These are phyloP conservation scores for Sebastes steindachneri DNA, from an alignment of 2,797 vertebrate genomes.

Conservation along the genomic window DNA sequence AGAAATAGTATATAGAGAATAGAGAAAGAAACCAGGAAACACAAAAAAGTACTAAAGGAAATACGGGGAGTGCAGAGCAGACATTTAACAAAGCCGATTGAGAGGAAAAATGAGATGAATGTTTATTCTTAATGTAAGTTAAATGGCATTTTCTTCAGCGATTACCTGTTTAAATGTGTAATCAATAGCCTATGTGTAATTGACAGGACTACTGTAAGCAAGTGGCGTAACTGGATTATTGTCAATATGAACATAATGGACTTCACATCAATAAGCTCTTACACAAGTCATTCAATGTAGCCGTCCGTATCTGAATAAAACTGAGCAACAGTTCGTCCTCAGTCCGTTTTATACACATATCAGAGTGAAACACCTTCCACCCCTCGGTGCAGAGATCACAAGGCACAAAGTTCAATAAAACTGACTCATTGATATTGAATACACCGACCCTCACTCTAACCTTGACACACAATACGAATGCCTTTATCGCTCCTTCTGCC, in stretches of 20 bases:
- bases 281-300: neutral
- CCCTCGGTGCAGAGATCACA: conserved; percentile 24
- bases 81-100: neutral
- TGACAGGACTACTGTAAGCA: neutral
- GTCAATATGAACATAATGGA: conserved; percentile 6
- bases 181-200: neutral
- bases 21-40: too few species aligned
- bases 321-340: neutral
- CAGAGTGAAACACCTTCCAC: conserved; percentile 3
- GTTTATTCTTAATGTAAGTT: neutral
- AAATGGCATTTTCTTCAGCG: neutral
- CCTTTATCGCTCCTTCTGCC: conserved; percentile 46
- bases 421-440: conserved; percentile 72
- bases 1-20: too few species aligned
- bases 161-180: neutral
- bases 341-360: neutral
- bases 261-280: conserved; percentile 5
- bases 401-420: conserved; percentile 57
- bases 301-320: neutral
- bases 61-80: neutral
- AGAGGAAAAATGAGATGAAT: neutral
- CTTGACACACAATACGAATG: conserved; percentile 70
- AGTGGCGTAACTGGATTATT: neutral
- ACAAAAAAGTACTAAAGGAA: neutral
- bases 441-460: conserved; percentile 48